Percentiles rank a stretch among this genome's conserved stretches.
These are phyloP conservation scores for Neoarius graeffei DNA, from an alignment of 2,113 vertebrate genomes.

Conservation along the genomic window DNA sequence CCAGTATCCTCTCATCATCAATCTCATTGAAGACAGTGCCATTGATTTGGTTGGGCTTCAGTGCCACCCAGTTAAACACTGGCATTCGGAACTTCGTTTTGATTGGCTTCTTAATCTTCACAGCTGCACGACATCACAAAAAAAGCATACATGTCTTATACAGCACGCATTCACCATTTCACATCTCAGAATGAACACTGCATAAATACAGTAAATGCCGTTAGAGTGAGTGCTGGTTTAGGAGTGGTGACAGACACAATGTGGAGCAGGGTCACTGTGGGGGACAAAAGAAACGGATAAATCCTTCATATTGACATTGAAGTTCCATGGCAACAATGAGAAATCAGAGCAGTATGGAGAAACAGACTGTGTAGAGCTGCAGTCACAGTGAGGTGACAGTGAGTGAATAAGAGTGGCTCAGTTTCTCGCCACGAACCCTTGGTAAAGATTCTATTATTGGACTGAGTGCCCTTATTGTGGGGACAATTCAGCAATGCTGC, in stretches of 20 bases:
- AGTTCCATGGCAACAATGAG: constrained; percentile 24
- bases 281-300: constrained; percentile 12
- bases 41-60: constrained; percentile 98
- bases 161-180: background rate
- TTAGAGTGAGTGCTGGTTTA: background rate
- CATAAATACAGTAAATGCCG: background rate
- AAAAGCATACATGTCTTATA: background rate
- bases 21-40: constrained; percentile 97
- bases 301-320: background rate
- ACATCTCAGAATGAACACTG: constrained; percentile 12
- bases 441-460: constrained; percentile 12
- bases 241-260: constrained; percentile 1
- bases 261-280: background rate
- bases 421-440: background rate
- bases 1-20: constrained; percentile 91
- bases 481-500: background rate
- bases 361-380: background rate
- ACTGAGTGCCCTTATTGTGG: constrained; percentile 24
- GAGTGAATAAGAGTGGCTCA: constrained; percentile 15
- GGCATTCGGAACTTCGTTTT: constrained; percentile 97
- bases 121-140: constrained; percentile 73
- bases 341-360: background rate
- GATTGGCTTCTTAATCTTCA: constrained; percentile 98
- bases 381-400: constrained; percentile 13
- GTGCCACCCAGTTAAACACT: constrained; percentile 95